Percentiles rank a stretch among this genome's conserved stretches.
Evolutionary conservation across 2,113 vertebrate genomes (phyloP).

Genomic region (Casuarius casuarius): DNA sequence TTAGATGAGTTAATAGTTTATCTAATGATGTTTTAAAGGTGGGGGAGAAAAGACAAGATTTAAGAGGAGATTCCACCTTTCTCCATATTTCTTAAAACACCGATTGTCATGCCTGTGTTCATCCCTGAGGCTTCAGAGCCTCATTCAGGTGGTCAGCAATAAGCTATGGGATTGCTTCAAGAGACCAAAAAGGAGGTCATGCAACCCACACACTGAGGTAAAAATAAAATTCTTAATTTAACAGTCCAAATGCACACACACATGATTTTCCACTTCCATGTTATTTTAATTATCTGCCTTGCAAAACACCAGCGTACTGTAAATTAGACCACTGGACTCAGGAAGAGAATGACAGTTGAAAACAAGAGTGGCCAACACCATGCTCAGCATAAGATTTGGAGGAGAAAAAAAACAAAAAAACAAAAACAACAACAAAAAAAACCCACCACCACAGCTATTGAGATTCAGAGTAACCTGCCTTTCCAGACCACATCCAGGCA

Average conservation of each 20-base stretch:
- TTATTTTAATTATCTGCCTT: conserved; percentile 41
- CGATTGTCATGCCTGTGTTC: not conserved
- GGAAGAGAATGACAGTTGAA: not conserved
- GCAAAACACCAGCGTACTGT: not conserved
- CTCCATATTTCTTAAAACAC: not conserved
- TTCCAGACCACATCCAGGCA: not conserved
- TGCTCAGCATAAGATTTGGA: not conserved
- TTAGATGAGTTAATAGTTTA: not conserved
- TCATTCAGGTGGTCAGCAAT: not conserved
- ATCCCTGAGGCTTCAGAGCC: not conserved
- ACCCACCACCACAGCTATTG: not conserved
- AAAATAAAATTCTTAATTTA: not conserved
- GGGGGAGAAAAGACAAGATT: not conserved
- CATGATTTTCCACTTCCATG: not conserved
- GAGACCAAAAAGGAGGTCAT: not conserved
- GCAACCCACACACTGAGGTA: not conserved
- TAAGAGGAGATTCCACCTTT: not conserved
- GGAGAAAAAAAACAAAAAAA: not conserved
- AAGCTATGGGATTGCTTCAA: not conserved
- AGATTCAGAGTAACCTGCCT: not conserved
- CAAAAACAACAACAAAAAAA: too few relatives aligned
- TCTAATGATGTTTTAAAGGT: not conserved
- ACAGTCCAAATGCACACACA: not conserved
- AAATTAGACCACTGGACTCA: not conserved
- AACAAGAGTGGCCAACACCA: not conserved